These are phyloP conservation scores for Diplodus sargus DNA, from an alignment of 2,797 vertebrate species.

Conservation along the genomic window DNA sequence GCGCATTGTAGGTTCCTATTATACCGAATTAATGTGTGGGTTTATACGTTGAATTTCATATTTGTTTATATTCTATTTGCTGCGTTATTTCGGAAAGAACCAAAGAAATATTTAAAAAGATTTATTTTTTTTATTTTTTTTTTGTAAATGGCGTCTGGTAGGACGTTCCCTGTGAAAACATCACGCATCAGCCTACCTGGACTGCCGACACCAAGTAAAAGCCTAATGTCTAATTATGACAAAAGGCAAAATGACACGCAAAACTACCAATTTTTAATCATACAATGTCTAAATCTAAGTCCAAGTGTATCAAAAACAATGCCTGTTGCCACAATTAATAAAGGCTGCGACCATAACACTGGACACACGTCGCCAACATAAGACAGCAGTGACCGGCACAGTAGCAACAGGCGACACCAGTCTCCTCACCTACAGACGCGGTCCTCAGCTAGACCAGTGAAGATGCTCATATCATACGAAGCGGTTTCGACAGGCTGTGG, in stretches of 20 bases:
- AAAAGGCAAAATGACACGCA: neutral
- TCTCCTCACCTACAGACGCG: conserved; percentile 66
- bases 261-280: neutral
- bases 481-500: neutral
- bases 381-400: conserved; percentile 25
- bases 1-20: accelerated
- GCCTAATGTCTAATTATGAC: neutral
- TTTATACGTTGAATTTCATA: accelerated
- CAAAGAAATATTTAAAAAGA: neutral
- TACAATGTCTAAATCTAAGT: accelerated
- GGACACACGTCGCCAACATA: conserved; percentile 14
- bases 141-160: conserved; percentile 52
- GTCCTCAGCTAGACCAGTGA: neutral
- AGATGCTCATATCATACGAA: conserved; percentile 7
- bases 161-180: conserved; percentile 60
- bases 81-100: neutral
- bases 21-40: conserved; percentile 11
- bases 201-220: conserved; percentile 32
- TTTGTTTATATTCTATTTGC: accelerated
- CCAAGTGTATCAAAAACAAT: neutral
- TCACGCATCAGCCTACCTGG: conserved; percentile 68
- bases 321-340: neutral
- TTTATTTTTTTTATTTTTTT: neutral
- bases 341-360: conserved; percentile 4
- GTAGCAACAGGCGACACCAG: conserved; percentile 78